phyloP scores from a whole-genome alignment of 2,888 invertebrate genomes.

The Acrocera orbiculus region DNA sequence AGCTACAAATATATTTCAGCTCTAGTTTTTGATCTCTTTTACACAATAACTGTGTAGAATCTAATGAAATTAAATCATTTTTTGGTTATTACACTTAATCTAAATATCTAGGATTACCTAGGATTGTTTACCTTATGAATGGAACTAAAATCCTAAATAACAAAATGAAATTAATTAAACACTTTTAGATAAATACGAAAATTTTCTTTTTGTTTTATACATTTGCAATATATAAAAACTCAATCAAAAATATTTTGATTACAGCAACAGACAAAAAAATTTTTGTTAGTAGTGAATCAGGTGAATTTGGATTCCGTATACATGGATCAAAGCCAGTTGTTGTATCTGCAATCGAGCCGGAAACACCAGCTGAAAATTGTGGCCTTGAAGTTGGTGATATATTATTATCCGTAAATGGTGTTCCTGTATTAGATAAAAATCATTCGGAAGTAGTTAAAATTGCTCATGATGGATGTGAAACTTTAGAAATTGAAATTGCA shows the following conservation, averaged over 20 bases:
- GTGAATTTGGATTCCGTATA: conserved; percentile 89
- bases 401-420: conserved; percentile 76
- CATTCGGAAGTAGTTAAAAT: conserved; percentile 88
- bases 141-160: too few species aligned
- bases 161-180: too few species aligned
- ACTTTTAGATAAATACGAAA: too few species aligned
- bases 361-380: conserved; percentile 81
- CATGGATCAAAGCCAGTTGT: conserved; percentile 93
- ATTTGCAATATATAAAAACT: too few species aligned
- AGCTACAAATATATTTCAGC: too few species aligned
- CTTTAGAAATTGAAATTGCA: conserved; percentile 73
- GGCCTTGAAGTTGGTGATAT: conserved; percentile 90
- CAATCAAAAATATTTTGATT: conserved; percentile 4
- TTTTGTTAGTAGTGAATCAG: conserved; percentile 61
- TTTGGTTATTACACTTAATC: too few species aligned
- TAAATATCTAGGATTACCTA: too few species aligned
- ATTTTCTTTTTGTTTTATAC: too few species aligned
- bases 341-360: conserved; percentile 85
- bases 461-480: conserved; percentile 75
- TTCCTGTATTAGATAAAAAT: conserved; percentile 78
- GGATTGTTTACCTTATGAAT: too few species aligned
- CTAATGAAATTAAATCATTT: too few species aligned
- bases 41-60: too few species aligned
- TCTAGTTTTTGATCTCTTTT: too few species aligned
- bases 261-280: conserved; percentile 79